Evolutionary conservation across 2,888 invertebrate genomes (phyloP).

Genomic region (Drosophila tanythrix): DNA sequence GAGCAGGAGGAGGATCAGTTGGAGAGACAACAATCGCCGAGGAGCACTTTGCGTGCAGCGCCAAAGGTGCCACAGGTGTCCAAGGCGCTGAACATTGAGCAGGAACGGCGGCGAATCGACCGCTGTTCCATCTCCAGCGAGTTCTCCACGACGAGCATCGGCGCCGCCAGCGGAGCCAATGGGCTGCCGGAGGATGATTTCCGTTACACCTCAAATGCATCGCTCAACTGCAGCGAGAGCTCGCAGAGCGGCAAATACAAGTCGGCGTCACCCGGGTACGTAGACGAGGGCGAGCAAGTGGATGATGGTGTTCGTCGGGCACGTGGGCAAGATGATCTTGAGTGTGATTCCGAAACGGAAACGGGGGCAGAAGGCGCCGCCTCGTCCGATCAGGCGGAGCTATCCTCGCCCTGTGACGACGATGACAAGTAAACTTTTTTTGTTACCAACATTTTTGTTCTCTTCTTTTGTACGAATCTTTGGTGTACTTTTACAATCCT

Average conservation of each 20-base stretch:
- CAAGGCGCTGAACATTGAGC: slow-evolving; percentile 68
- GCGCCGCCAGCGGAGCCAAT: slow-evolving; percentile 38
- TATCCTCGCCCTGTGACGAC: slow-evolving; percentile 53
- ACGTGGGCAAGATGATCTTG: slow-evolving; percentile 22
- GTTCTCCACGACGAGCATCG: slow-evolving; percentile 72
- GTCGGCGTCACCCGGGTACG: slow-evolving; percentile 84
- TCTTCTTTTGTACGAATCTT: slow-evolving; percentile 10
- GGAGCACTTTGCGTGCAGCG: slow-evolving; percentile 26
- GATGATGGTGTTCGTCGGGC: slow-evolving; percentile 23
- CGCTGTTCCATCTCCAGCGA: slow-evolving; percentile 81
- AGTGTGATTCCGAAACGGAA: slow-evolving; percentile 30
- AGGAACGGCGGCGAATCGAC: slow-evolving; percentile 55
- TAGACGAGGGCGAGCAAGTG: slow-evolving; percentile 45
- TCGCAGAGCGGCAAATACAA: slow-evolving; percentile 82
- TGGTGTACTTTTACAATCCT: slow-evolving; percentile 21
- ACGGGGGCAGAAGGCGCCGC: slow-evolving; percentile 15
- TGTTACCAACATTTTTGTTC: slow-evolving; percentile 25
- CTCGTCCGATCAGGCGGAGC: slow-evolving; percentile 49
- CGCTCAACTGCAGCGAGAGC: slow-evolving; percentile 78
- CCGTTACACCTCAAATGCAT: slow-evolving; percentile 76
- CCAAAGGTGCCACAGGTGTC: slow-evolving; percentile 53
- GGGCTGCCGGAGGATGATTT: slow-evolving; percentile 49
- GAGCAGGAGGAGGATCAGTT: slow-evolving; percentile 5
- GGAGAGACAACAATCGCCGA: slow-evolving; percentile 2
- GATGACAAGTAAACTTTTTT: slow-evolving; percentile 74